Percentiles rank a stretch among this genome's conserved stretches.
Conservation (phyloP, 2,113 vertebrate species). For the Labrus mixtus region DNA sequence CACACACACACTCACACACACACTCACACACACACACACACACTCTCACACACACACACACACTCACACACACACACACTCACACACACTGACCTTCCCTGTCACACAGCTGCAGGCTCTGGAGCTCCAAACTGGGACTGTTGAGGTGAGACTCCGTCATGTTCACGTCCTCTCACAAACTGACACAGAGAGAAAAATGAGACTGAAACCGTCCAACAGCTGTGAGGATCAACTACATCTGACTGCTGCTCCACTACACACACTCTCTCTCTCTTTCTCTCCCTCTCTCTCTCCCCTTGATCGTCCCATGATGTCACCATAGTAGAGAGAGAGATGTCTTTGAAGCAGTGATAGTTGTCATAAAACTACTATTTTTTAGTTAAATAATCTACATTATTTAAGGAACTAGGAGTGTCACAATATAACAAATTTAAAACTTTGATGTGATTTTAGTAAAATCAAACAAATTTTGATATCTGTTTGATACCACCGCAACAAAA, state of each 20-base stretch:
- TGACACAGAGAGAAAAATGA: too few relatives aligned
- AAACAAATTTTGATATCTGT: too few relatives aligned
- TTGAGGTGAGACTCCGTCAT: constrained; percentile 23
- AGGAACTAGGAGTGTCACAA: too few relatives aligned
- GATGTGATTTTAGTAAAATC: too few relatives aligned
- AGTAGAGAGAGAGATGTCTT: not conserved
- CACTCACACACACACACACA: not conserved
- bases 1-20: constrained; percentile 14
- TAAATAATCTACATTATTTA: too few relatives aligned
- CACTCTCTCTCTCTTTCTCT: not conserved
- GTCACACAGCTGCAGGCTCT: constrained; percentile 35
- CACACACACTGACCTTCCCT: constrained; percentile 41
- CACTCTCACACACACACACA: too few relatives aligned
- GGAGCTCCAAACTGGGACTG: constrained; percentile 28
- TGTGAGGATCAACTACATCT: not conserved
- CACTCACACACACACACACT: constrained; percentile 1
- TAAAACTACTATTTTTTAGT: not conserved
- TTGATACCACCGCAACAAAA: too few relatives aligned
- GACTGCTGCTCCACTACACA: not conserved
- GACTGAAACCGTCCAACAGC: not conserved
- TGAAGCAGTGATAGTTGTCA: not conserved
- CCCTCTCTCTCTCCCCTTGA: not conserved
- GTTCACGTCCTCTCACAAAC: not conserved
- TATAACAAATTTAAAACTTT: too few relatives aligned
- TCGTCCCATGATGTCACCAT: not conserved